A percentile compares a stretch with the other conserved stretches of the same genome.
phyloP scores from a whole-genome alignment of 2,797 vertebrate genomes.

The Allobates femoralis region DNA sequence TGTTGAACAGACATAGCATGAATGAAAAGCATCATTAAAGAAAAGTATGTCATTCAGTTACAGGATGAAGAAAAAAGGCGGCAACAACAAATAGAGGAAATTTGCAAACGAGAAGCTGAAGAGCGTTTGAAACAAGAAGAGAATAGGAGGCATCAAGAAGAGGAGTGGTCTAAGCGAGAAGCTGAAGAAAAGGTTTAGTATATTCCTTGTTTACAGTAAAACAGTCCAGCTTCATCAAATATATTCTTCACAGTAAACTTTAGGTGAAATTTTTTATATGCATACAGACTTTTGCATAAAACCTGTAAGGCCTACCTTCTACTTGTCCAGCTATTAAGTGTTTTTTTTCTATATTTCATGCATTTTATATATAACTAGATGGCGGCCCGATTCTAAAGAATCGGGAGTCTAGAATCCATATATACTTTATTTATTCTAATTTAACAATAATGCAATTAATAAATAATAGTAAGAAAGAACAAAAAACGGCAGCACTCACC shows the following conservation, averaged over 20 bases:
- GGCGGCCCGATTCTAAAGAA: no score
- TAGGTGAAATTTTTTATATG: background rate
- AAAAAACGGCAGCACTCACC: no score
- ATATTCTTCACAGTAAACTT: background rate
- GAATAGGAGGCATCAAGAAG: slow-evolving; percentile 89
- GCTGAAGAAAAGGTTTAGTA: slow-evolving; percentile 90
- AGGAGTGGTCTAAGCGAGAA: slow-evolving; percentile 86
- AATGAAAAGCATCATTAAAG: slow-evolving; percentile 52
- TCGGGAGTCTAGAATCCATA: no score
- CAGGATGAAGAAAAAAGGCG: slow-evolving; percentile 96
- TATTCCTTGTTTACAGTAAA: background rate
- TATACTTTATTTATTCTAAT: no score
- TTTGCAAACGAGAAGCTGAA: slow-evolving; percentile 91
- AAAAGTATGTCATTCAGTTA: slow-evolving; percentile 77
- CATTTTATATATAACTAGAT: no score
- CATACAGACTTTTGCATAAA: no score
- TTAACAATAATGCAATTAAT: no score
- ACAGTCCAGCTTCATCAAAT: background rate
- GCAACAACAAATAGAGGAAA: slow-evolving; percentile 96
- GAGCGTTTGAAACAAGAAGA: slow-evolving; percentile 90
- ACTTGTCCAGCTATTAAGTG: background rate
- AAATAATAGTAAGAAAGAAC: no score
- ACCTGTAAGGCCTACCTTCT: no score
- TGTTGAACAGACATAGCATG: background rate
- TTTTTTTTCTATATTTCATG: no score